phyloP scores from a whole-genome alignment of 2,113 vertebrate species.

The Cavia aperea region DNA sequence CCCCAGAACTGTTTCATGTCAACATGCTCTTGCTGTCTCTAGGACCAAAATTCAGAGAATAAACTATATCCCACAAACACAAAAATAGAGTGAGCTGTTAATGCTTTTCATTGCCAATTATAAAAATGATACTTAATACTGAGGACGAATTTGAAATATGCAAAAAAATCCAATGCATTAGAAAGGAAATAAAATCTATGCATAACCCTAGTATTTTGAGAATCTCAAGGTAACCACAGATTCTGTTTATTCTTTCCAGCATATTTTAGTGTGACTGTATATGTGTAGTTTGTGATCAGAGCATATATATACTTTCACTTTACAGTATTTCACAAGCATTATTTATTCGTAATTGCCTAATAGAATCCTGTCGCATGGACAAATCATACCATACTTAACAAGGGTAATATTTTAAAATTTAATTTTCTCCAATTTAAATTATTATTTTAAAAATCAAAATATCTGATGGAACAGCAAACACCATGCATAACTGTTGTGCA shows the following conservation, averaged over 20 bases:
- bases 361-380: background rate
- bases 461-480: background rate
- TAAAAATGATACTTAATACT: conserved; percentile 1
- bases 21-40: background rate
- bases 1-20: background rate
- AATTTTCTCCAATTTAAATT: conserved; percentile 8
- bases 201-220: background rate
- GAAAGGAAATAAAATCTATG: conserved; percentile 27
- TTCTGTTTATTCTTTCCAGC: background rate
- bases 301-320: background rate
- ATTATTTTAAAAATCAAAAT: conserved; percentile 22
- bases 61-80: background rate
- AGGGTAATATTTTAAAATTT: conserved; percentile 15
- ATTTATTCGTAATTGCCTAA: background rate
- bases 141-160: conserved; percentile 3
- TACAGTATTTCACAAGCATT: background rate
- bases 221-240: background rate
- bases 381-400: background rate
- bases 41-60: background rate
- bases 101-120: background rate
- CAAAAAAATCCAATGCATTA: background rate
- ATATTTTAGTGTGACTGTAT: background rate
- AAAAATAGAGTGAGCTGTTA: conserved; percentile 16
- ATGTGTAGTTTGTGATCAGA: background rate
- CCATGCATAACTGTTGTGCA: too few relatives aligned